phyloP scores from a whole-genome alignment of 2,113 vertebrate species.

The Chloroceryle aenea region DNA sequence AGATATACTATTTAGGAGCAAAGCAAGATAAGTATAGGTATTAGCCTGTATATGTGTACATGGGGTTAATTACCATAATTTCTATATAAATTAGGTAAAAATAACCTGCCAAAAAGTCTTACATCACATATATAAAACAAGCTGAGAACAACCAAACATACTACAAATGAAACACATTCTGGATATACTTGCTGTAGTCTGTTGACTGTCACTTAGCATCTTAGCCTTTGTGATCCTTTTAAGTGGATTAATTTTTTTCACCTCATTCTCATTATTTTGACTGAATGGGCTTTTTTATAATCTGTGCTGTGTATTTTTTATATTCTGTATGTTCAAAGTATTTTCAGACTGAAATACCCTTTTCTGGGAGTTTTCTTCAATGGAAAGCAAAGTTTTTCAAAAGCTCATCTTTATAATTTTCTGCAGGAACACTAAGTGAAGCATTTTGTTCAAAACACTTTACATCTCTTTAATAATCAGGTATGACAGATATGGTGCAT shows the following conservation, averaged over 20 bases:
- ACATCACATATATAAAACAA: not conserved
- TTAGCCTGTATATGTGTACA: not conserved
- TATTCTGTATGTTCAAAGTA: not conserved
- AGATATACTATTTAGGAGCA: not conserved
- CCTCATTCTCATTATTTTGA: not conserved
- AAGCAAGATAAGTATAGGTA: not conserved
- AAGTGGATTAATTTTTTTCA: not conserved
- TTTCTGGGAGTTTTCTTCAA: not conserved
- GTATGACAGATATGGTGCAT: not conserved
- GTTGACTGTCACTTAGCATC: not conserved
- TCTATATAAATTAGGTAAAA: not conserved
- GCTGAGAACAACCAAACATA: not conserved
- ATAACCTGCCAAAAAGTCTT: not conserved
- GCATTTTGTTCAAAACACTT: not conserved
- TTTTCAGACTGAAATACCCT: not conserved
- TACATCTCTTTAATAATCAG: not conserved
- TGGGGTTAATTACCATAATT: not conserved
- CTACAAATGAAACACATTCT: not conserved
- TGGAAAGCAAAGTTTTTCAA: not conserved
- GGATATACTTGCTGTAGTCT: not conserved
- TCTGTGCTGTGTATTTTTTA: not conserved
- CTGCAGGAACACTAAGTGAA: not conserved
- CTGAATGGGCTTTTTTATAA: not conserved
- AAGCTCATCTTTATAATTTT: not conserved
- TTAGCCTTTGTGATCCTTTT: not conserved